Conservation (phyloP, 2,888 invertebrate genomes). For the Ceraclea dissimilis region DNA sequence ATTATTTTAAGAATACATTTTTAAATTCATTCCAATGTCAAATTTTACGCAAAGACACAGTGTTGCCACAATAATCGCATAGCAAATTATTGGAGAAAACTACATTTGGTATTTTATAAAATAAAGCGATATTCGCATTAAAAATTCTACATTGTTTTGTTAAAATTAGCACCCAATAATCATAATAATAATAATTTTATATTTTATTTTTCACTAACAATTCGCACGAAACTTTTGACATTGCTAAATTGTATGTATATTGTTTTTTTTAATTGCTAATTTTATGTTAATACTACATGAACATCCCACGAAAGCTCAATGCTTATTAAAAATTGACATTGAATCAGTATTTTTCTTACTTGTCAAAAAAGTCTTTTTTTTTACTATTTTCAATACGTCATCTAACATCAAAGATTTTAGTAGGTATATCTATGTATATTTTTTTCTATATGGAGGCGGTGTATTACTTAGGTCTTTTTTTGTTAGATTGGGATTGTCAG, state of each 20-base stretch:
- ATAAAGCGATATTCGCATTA: not conserved
- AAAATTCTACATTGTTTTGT: not conserved
- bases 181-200: not conserved
- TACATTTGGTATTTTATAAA: not conserved
- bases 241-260: conserved; percentile 7
- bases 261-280: not conserved
- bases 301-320: not conserved
- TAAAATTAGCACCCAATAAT: conserved; percentile 21
- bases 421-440: too few relatives aligned
- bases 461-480: too few relatives aligned
- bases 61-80: not conserved
- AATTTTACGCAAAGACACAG: not conserved
- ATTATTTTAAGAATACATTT: conserved; percentile 7
- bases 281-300: not conserved
- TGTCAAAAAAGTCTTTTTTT: not conserved
- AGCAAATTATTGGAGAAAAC: too few relatives aligned
- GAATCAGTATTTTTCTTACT: not conserved
- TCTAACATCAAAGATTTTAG: too few relatives aligned
- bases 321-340: conserved; percentile 1
- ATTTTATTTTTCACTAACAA: conserved; percentile 4
- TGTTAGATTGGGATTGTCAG: too few relatives aligned
- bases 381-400: not conserved
- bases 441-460: too few relatives aligned
- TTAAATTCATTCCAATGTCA: not conserved
- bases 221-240: conserved; percentile 11